These are phyloP conservation scores for Drosophila varians DNA, from an alignment of 1,140 invertebrate species.

Conservation along the genomic window DNA sequence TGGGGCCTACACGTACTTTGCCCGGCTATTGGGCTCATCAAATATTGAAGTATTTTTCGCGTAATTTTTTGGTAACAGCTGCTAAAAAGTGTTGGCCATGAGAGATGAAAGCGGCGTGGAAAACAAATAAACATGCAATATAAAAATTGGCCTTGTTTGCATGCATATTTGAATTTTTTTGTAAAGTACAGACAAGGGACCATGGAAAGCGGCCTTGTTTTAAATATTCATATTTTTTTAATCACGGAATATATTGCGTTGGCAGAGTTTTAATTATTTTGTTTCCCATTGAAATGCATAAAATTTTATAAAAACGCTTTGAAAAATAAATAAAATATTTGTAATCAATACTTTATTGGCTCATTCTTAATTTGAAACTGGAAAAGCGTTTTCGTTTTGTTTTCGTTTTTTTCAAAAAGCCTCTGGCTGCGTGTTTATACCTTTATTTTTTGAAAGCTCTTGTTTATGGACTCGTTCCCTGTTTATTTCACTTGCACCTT, in stretches of 20 bases:
- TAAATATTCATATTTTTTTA: not conserved
- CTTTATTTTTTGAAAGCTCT: not conserved
- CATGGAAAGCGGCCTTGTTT: not conserved
- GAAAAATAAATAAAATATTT: not conserved
- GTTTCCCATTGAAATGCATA: not conserved
- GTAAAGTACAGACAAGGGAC: not conserved
- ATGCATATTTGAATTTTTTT: slow-evolving; percentile 18
- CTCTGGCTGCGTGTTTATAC: not conserved
- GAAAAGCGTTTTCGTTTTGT: slow-evolving; percentile 3
- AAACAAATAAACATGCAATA: slow-evolving; percentile 40
- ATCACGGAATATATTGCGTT: not conserved
- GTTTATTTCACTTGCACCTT: slow-evolving; percentile 29
- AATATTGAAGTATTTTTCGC: slow-evolving; percentile 64
- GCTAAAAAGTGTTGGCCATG: slow-evolving; percentile 20
- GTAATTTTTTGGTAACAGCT: slow-evolving; percentile 45
- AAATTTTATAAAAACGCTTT: not conserved
- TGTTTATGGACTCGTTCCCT: slow-evolving; percentile 26
- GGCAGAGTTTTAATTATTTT: not conserved
- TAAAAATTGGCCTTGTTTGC: slow-evolving; percentile 38
- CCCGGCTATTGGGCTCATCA: slow-evolving; percentile 41
- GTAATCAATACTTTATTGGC: not conserved
- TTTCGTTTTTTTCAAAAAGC: not conserved
- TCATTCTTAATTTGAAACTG: not conserved
- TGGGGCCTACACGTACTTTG: slow-evolving; percentile 32
- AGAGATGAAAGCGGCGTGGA: slow-evolving; percentile 9